Conservation (phyloP, 2,888 invertebrate species). For the Euphydryas editha region DNA sequence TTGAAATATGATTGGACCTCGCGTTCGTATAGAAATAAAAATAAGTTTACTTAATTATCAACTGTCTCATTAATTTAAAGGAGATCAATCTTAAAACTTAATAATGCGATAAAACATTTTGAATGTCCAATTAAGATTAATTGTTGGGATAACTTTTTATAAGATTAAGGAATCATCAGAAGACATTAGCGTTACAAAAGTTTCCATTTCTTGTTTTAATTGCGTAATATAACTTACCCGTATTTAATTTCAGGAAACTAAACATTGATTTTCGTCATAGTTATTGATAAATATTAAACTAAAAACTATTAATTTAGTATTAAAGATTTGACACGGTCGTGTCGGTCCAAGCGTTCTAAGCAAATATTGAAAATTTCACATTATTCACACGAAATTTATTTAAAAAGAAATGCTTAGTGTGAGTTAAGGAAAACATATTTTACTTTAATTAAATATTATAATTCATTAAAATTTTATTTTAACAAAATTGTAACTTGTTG, state of each 20-base stretch:
- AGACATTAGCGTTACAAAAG: slow-evolving; percentile 19
- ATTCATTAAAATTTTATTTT: too few relatives aligned
- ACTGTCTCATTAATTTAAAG: not conserved
- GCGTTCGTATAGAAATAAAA: not conserved
- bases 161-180: slow-evolving; percentile 30
- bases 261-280: too few relatives aligned
- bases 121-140: slow-evolving; percentile 36
- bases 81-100: slow-evolving; percentile 21
- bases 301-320: too few relatives aligned
- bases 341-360: too few relatives aligned
- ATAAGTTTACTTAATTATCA: not conserved
- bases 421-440: too few relatives aligned
- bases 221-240: not conserved
- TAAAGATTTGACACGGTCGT: too few relatives aligned
- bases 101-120: slow-evolving; percentile 26
- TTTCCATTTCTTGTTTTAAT: not conserved
- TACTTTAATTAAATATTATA: too few relatives aligned
- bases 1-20: not conserved
- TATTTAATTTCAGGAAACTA: not conserved
- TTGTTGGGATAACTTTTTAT: slow-evolving; percentile 32
- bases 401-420: too few relatives aligned
- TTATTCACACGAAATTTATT: too few relatives aligned
- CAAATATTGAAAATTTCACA: too few relatives aligned
- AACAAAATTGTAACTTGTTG: too few relatives aligned
- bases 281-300: too few relatives aligned